These are phyloP conservation scores for Gambusia affinis DNA, from an alignment of 2,113 vertebrate genomes.

Conservation along the genomic window DNA sequence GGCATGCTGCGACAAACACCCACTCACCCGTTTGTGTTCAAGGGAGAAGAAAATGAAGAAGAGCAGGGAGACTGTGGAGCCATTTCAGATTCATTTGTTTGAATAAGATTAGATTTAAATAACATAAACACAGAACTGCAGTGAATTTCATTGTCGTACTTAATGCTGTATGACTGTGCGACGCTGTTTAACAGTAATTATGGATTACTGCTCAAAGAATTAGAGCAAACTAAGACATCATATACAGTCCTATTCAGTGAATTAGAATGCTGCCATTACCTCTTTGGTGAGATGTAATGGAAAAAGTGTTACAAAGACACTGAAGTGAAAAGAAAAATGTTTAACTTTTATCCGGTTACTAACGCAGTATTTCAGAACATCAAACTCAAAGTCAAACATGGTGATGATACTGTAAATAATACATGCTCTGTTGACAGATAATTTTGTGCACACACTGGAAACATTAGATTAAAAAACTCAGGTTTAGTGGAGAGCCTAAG, in stretches of 20 bases:
- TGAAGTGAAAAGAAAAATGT: too few species aligned
- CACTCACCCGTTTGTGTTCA: conserved; percentile 38
- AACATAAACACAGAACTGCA: not conserved
- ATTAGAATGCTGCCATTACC: not conserved
- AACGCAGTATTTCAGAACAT: too few species aligned
- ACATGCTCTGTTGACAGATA: too few species aligned
- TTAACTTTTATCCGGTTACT: too few species aligned
- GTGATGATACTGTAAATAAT: too few species aligned
- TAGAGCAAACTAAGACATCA: not conserved
- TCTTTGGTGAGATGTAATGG: too few species aligned
- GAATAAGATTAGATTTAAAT: conserved; percentile 12
- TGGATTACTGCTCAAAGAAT: not conserved
- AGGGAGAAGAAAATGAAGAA: conserved; percentile 20
- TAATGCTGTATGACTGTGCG: not conserved
- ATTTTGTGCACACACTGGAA: not conserved
- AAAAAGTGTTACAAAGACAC: too few species aligned
- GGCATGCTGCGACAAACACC: conserved; percentile 46
- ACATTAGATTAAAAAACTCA: not conserved
- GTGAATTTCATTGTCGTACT: not conserved
- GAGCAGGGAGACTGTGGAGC: conserved; percentile 18
- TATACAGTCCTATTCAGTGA: not conserved
- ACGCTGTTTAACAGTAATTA: not conserved
- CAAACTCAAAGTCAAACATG: too few species aligned
- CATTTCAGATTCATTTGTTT: conserved; percentile 9
- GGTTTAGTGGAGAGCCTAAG: not conserved